Evolutionary conservation across 23 tunicate genomes (phyloP).

Genomic region (Ciona savignyi): DNA sequence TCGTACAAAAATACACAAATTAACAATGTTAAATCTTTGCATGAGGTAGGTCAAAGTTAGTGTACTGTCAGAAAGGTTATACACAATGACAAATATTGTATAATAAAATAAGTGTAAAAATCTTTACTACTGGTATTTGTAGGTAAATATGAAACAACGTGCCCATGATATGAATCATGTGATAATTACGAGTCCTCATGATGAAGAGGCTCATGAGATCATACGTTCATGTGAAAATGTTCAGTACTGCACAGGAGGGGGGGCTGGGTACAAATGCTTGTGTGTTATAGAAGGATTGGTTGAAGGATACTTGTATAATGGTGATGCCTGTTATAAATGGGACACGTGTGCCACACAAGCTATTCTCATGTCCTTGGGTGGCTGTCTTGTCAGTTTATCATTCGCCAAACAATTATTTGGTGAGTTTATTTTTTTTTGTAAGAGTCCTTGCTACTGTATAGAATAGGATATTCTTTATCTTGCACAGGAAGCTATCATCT

Average conservation of each 20-base stretch:
- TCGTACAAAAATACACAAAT: slow-evolving; percentile 10
- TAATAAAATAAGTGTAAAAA: no score
- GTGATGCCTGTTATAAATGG: slow-evolving; percentile 71
- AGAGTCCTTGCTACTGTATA: not conserved
- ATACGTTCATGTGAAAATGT: not conserved
- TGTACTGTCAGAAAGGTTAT: not conserved
- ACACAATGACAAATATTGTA: no score
- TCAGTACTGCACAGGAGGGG: slow-evolving; percentile 31
- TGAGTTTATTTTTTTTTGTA: not conserved
- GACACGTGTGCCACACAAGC: slow-evolving; percentile 94
- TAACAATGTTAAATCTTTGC: slow-evolving; percentile 26
- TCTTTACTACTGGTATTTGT: no score
- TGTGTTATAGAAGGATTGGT: slow-evolving; percentile 51
- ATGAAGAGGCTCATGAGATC: not conserved
- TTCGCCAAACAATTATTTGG: not conserved
- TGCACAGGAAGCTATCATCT: no score
- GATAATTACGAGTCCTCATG: slow-evolving; percentile 20
- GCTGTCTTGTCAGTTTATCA: slow-evolving; percentile 25
- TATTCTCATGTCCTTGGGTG: slow-evolving; percentile 34
- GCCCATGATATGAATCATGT: not conserved
- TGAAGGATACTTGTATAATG: slow-evolving; percentile 44
- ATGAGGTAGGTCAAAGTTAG: not conserved
- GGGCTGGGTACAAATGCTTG: slow-evolving; percentile 78
- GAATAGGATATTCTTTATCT: no score
- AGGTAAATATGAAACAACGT: not conserved